phyloP scores from a whole-genome alignment of 2,888 invertebrate species.

The Odontocolon sp. region DNA sequence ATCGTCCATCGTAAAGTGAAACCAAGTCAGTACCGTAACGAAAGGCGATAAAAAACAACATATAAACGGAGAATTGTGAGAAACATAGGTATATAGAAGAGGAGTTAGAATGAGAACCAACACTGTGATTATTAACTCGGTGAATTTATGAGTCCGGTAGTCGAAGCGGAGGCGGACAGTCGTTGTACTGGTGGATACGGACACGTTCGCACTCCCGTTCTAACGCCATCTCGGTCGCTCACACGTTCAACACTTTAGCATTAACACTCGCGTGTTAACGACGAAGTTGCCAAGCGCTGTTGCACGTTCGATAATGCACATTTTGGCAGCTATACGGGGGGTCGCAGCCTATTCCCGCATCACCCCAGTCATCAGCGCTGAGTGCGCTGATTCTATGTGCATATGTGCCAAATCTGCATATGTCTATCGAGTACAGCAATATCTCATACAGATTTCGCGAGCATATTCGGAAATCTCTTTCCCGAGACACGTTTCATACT shows the following conservation, averaged over 20 bases:
- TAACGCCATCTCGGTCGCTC: slow-evolving; percentile 13
- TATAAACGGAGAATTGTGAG: neutral
- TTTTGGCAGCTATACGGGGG: slow-evolving; percentile 57
- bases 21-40: neutral
- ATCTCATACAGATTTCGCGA: no score
- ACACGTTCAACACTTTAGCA: slow-evolving; percentile 40
- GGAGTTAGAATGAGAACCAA: slow-evolving; percentile 3
- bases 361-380: neutral
- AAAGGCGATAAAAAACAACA: neutral
- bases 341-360: neutral
- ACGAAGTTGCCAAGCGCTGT: slow-evolving; percentile 50
- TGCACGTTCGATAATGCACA: slow-evolving; percentile 54
- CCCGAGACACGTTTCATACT: no score
- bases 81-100: neutral
- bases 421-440: no score
- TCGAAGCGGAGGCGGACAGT: slow-evolving; percentile 9
- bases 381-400: neutral
- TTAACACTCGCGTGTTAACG: slow-evolving; percentile 52
- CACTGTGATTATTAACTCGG: slow-evolving; percentile 2
- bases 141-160: slow-evolving; percentile 13
- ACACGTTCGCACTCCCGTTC: neutral
- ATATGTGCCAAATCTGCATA: neutral
- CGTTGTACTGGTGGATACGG: neutral
- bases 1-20: neutral
- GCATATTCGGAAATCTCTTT: no score